A percentile compares a stretch with the other conserved stretches of the same genome.
Evolutionary conservation across 2,113 vertebrate genomes (phyloP).

Genomic region (Ariopsis seemanni): DNA sequence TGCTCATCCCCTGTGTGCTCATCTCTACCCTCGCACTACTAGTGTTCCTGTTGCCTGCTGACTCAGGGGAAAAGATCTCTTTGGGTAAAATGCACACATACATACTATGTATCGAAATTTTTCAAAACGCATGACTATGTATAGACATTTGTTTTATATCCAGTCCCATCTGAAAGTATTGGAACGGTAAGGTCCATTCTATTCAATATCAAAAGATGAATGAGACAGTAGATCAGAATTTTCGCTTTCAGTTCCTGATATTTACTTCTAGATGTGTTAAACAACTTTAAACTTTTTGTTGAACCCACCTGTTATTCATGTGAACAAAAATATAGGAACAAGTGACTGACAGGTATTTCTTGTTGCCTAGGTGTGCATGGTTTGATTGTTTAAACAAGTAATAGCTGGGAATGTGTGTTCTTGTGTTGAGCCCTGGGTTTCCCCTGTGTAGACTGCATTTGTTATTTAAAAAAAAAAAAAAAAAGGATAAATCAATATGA

Average conservation of each 20-base stretch:
- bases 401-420: too few relatives aligned
- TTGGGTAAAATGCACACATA: slow-evolving; percentile 58
- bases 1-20: slow-evolving; percentile 71
- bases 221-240: neutral
- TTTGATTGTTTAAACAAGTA: too few relatives aligned
- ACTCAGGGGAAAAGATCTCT: slow-evolving; percentile 72
- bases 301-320: neutral
- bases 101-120: neutral
- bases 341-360: neutral
- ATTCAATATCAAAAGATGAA: neutral
- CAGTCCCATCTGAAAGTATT: too few relatives aligned
- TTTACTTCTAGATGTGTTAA: neutral
- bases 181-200: too few relatives aligned
- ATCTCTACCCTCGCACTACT: slow-evolving; percentile 70
- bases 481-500: neutral
- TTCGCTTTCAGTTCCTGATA: neutral
- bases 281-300: neutral
- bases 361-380: too few relatives aligned
- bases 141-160: neutral
- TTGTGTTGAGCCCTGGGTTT: neutral
- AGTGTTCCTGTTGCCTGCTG: slow-evolving; percentile 69
- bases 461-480: neutral
- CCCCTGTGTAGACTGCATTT: neutral
- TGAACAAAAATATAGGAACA: neutral
- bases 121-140: neutral